These are phyloP conservation scores for Astyanax mexicanus DNA, from an alignment of 2,797 vertebrate genomes.

Conservation along the genomic window DNA sequence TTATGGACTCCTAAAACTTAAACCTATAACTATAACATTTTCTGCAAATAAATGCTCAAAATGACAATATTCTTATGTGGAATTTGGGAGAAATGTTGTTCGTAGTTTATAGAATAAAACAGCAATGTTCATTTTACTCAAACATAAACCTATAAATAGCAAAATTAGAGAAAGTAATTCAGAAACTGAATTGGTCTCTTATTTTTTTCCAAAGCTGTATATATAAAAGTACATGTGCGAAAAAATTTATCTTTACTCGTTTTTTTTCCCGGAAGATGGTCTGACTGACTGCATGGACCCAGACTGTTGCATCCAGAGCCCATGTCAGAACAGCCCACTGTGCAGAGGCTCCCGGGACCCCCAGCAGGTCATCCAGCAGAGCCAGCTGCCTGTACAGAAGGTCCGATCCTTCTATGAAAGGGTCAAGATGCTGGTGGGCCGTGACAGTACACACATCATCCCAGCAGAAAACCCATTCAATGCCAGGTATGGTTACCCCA, in stretches of 20 bases:
- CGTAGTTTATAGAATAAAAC: too few species aligned
- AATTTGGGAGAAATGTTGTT: too few species aligned
- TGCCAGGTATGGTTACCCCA: conserved; percentile 81
- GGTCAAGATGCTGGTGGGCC: conserved; percentile 93
- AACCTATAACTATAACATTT: too few species aligned
- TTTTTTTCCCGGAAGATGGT: conserved; percentile 83
- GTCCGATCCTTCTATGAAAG: conserved; percentile 96
- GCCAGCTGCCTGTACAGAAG: conserved; percentile 78
- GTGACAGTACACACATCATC: conserved; percentile 96
- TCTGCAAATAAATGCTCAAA: too few species aligned
- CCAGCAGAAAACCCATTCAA: conserved; percentile 97
- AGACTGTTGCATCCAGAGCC: conserved; percentile 96
- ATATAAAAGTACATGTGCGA: too few species aligned
- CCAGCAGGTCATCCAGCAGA: conserved; percentile 95
- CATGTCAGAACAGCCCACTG: conserved; percentile 93
- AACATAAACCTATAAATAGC: too few species aligned
- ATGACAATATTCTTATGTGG: too few species aligned
- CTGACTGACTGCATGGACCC: conserved; percentile 98
- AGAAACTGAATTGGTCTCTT: too few species aligned
- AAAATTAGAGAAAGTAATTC: too few species aligned
- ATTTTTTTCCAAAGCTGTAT: too few species aligned
- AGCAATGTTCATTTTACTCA: too few species aligned
- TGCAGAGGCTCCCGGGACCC: conserved; percentile 97
- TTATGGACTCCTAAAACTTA: too few species aligned
- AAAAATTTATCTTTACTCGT: conserved; percentile 1